These are phyloP conservation scores for Monopterus albus DNA, from an alignment of 2,113 vertebrate genomes.

Conservation along the genomic window DNA sequence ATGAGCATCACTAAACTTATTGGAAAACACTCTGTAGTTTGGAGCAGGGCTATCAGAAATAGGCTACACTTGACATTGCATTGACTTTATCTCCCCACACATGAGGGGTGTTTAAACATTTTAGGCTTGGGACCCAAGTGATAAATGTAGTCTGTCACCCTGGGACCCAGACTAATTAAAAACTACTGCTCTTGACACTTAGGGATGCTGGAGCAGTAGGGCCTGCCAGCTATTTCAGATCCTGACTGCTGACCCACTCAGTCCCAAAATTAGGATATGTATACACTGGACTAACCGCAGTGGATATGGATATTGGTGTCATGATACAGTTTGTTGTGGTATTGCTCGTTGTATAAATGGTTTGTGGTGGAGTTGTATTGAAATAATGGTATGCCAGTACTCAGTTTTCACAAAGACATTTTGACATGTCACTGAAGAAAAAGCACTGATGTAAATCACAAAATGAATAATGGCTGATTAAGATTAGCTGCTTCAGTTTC, in stretches of 20 bases:
- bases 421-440: no score
- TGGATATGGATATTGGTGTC: constrained; percentile 8
- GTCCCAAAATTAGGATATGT: constrained; percentile 28
- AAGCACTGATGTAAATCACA: no score
- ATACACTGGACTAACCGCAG: constrained; percentile 36
- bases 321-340: no score
- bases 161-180: constrained; percentile 70
- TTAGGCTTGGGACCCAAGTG: constrained; percentile 51
- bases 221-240: constrained; percentile 55
- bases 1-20: not conserved
- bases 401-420: no score
- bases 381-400: no score
- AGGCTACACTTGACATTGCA: constrained; percentile 50
- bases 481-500: no score
- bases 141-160: constrained; percentile 61
- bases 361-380: no score
- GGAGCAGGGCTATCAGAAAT: constrained; percentile 10
- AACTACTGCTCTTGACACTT: constrained; percentile 58
- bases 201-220: constrained; percentile 40
- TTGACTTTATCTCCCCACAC: constrained; percentile 42
- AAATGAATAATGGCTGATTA: no score
- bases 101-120: constrained; percentile 29
- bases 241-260: constrained; percentile 43
- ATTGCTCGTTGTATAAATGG: no score
- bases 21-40: not conserved